Evolutionary conservation across 2,888 invertebrate genomes (phyloP).

Genomic region (Ophion ventricosus): DNA sequence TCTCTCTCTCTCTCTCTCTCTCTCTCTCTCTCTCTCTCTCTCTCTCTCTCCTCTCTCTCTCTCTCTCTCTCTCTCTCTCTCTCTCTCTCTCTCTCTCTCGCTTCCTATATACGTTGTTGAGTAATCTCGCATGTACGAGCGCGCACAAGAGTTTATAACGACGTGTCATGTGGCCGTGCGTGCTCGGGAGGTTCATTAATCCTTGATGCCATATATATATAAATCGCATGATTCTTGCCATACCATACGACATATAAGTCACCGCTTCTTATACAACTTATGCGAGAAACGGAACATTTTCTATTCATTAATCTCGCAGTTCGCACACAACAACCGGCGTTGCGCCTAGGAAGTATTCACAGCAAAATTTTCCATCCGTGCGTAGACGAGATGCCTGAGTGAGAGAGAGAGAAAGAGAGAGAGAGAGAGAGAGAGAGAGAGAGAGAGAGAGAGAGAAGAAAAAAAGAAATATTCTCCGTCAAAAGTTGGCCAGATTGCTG

Average conservation of each 20-base stretch:
- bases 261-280: neutral
- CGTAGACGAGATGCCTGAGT: neutral
- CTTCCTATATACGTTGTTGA: slow-evolving; percentile 35
- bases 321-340: neutral
- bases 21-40: neutral
- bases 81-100: slow-evolving; percentile 13
- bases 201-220: slow-evolving; percentile 28
- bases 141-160: slow-evolving; percentile 48
- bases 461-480: neutral
- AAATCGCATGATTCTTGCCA: slow-evolving; percentile 10
- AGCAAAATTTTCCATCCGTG: neutral
- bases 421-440: neutral
- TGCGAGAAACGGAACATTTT: slow-evolving; percentile 14
- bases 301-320: neutral
- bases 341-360: slow-evolving; percentile 4
- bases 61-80: neutral
- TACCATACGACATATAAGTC: neutral
- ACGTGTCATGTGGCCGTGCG: slow-evolving; percentile 35
- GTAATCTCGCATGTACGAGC: slow-evolving; percentile 49
- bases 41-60: slow-evolving; percentile 5
- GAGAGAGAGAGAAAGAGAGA: neutral
- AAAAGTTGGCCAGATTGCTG: slow-evolving; percentile 2
- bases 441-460: neutral
- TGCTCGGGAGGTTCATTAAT: slow-evolving; percentile 55
- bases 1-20: slow-evolving; percentile 15